Conservation (phyloP, 2,113 vertebrate genomes). For the Colistium nudipinnis region DNA sequence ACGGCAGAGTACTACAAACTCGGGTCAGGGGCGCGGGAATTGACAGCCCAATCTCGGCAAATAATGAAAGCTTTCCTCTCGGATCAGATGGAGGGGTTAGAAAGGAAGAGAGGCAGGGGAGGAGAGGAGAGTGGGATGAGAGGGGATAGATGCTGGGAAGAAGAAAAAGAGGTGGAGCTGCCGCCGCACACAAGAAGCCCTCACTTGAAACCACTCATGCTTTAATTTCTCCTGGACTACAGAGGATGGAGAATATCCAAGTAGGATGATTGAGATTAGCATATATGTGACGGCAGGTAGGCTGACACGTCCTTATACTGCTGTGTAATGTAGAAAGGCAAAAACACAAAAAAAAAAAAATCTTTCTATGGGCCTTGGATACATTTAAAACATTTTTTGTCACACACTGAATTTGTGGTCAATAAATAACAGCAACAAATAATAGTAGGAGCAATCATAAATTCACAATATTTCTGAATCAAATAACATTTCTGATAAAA, state of each 20-base stretch:
- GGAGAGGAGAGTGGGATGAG: conserved; percentile 47
- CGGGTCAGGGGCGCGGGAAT: conserved; percentile 74
- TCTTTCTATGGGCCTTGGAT: no score
- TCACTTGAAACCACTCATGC: conserved; percentile 20
- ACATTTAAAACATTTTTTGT: no score
- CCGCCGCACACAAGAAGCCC: conserved; percentile 30
- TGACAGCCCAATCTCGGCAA: conserved; percentile 81
- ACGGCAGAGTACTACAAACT: conserved; percentile 71
- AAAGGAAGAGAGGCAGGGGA: conserved; percentile 48
- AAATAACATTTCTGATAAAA: no score
- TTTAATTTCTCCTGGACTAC: conserved; percentile 16
- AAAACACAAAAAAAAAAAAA: no score
- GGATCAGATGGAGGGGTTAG: conserved; percentile 64
- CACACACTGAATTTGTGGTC: no score
- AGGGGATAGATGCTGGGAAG: conserved; percentile 34
- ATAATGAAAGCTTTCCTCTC: conserved; percentile 80
- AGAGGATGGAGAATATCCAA: conserved; percentile 3
- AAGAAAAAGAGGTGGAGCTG: conserved; percentile 33
- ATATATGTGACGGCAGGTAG: not conserved
- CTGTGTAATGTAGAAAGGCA: no score
- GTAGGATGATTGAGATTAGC: conserved; percentile 7
- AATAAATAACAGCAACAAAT: no score
- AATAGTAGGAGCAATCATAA: not conserved
- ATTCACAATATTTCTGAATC: not conserved
- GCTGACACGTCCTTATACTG: no score